Conservation (phyloP, 2,888 invertebrate species). For the Oxytorus armatus region DNA sequence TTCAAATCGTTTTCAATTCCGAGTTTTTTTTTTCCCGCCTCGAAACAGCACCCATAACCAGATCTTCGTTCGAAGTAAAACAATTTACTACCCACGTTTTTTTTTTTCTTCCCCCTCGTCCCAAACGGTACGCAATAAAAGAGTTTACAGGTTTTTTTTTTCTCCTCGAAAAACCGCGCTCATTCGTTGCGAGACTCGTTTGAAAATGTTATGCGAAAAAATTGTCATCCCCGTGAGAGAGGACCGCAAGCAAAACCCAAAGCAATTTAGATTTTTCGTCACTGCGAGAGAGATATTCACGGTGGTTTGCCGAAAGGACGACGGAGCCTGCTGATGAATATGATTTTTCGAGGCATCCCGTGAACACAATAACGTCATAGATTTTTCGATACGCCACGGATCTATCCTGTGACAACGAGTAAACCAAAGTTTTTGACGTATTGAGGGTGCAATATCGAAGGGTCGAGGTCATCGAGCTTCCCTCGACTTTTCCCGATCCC, state of each 20-base stretch:
- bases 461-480: slow-evolving; percentile 63
- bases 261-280: slow-evolving; percentile 1
- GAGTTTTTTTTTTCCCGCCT: too few relatives aligned
- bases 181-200: not conserved
- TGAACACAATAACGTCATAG: slow-evolving; percentile 33
- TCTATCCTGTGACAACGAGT: slow-evolving; percentile 4
- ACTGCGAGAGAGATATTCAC: slow-evolving; percentile 6
- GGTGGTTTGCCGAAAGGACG: not conserved
- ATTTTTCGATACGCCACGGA: slow-evolving; percentile 19
- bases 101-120: not conserved
- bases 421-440: slow-evolving; percentile 67
- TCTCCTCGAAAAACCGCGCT: not conserved
- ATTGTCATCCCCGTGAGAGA: slow-evolving; percentile 31
- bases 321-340: slow-evolving; percentile 2
- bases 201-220: slow-evolving; percentile 43
- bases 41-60: slow-evolving; percentile 15
- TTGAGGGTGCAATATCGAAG: slow-evolving; percentile 67
- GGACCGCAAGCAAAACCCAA: slow-evolving; percentile 1
- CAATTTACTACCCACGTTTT: not conserved
- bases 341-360: slow-evolving; percentile 14
- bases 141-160: slow-evolving; percentile 33
- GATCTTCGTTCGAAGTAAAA: slow-evolving; percentile 13
- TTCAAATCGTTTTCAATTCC: slow-evolving; percentile 21
- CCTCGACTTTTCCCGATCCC: slow-evolving; percentile 66
- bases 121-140: slow-evolving; percentile 9